Percentiles rank a stretch among this genome's conserved stretches.
These are phyloP conservation scores for Pantherophis alleghaniensis DNA, from an alignment of 2,797 vertebrate genomes.

Conservation along the genomic window DNA sequence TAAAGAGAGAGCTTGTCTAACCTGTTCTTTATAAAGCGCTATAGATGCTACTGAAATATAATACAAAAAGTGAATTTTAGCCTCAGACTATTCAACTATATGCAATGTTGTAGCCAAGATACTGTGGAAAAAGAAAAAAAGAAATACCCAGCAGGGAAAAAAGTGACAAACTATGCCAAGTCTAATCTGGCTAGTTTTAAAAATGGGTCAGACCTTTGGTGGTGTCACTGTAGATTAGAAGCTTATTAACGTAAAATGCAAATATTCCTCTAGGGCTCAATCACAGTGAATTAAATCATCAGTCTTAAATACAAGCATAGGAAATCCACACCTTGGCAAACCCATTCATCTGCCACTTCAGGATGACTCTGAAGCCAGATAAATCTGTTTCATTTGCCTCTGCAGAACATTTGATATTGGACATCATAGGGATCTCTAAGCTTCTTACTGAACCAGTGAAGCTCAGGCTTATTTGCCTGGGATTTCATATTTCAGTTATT, in stretches of 20 bases:
- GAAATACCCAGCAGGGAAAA: neutral
- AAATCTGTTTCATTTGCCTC: neutral
- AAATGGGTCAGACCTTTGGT: constrained; percentile 19
- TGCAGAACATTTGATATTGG: neutral
- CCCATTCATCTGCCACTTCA: constrained; percentile 1
- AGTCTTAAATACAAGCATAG: neutral
- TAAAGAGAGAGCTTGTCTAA: neutral
- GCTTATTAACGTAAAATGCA: constrained; percentile 41
- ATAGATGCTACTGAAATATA: neutral
- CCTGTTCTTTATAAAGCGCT: neutral
- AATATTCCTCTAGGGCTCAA: constrained; percentile 14
- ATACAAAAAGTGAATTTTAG: neutral
- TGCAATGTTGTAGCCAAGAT: neutral
- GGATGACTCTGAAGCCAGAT: constrained; percentile 16
- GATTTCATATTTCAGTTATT: accelerated
- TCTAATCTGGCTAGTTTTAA: constrained; percentile 9
- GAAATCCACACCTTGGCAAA: constrained; percentile 28
- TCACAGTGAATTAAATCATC: constrained; percentile 45
- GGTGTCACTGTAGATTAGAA: constrained; percentile 16
- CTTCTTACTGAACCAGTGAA: neutral
- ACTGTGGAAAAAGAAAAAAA: no score
- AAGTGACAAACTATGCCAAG: neutral
- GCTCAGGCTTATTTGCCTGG: neutral
- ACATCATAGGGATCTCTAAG: neutral
- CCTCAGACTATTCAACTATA: neutral